Evolutionary conservation across 1,140 invertebrate genomes (phyloP).

Genomic region (Drosophila parabipectinata): DNA sequence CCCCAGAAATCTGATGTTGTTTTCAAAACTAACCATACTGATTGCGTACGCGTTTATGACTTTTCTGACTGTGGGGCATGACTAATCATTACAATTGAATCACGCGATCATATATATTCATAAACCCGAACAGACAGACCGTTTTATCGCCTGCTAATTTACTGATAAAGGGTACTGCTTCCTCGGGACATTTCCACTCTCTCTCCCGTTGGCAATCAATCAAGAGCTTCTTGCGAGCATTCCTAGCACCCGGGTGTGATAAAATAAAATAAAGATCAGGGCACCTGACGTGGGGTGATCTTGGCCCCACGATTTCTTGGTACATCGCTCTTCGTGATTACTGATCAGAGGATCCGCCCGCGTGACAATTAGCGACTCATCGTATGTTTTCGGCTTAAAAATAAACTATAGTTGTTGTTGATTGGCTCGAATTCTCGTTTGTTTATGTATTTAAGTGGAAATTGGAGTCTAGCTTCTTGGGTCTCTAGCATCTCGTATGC

Average conservation of each 20-base stretch:
- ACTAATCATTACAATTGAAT: conserved; percentile 44
- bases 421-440: conserved; percentile 13
- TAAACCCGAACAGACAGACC: background rate
- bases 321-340: conserved; percentile 8
- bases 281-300: conserved; percentile 34
- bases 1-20: conserved; percentile 6
- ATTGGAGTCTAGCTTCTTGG: conserved; percentile 1
- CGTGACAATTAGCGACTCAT: conserved; percentile 21
- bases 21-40: conserved; percentile 28
- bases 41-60: conserved; percentile 12
- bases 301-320: background rate
- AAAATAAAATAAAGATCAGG: conserved; percentile 8
- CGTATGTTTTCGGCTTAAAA: conserved; percentile 32
- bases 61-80: conserved; percentile 10
- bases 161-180: conserved; percentile 2
- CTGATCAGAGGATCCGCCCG: conserved; percentile 9
- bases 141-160: conserved; percentile 6
- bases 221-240: conserved; percentile 16
- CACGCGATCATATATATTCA: conserved; percentile 32
- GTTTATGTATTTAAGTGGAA: conserved; percentile 24
- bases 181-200: conserved; percentile 24
- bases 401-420: conserved; percentile 11
- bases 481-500: conserved; percentile 3
- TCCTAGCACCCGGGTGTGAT: conserved; percentile 31
- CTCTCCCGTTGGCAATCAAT: conserved; percentile 26